phyloP scores from a whole-genome alignment of 2,113 vertebrate genomes.

The Nycticebus coucang region DNA sequence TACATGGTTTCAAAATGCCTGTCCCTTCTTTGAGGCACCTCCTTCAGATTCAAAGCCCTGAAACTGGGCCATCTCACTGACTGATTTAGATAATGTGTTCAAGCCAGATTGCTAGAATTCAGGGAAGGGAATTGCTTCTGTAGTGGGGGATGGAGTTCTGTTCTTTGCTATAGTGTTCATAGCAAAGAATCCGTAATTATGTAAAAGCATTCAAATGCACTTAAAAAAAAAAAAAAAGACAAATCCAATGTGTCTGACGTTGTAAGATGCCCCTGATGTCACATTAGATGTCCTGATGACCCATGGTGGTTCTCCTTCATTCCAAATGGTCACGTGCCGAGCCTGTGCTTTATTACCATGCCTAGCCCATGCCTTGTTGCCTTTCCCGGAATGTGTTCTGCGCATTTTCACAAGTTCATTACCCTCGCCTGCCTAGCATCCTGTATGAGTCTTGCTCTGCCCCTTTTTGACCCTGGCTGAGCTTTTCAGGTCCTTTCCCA shows the following conservation, averaged over 20 bases:
- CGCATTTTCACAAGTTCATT: constrained; percentile 3
- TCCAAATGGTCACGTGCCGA: neutral
- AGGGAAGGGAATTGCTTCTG: neutral
- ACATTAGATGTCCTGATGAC: neutral
- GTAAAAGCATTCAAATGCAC: neutral
- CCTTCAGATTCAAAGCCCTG: neutral
- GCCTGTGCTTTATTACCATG: neutral
- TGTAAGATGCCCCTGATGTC: neutral
- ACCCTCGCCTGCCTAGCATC: neutral
- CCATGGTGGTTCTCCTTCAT: neutral
- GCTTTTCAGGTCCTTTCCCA: constrained; percentile 4
- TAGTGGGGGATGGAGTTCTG: neutral
- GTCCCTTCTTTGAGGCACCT: neutral
- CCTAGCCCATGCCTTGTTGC: neutral
- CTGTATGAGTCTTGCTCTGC: neutral
- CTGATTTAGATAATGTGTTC: neutral
- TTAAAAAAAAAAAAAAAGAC: neutral
- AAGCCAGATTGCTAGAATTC: neutral
- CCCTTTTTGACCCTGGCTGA: neutral
- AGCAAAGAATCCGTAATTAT: neutral
- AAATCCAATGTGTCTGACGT: neutral
- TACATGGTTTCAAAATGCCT: neutral
- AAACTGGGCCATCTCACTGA: neutral
- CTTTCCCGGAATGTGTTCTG: neutral
- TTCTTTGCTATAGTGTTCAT: neutral